Evolutionary conservation across 2,888 invertebrate species (phyloP), one percentile per base, ranked within the genome.

Genomic region (Sesia apiformis): DNA sequence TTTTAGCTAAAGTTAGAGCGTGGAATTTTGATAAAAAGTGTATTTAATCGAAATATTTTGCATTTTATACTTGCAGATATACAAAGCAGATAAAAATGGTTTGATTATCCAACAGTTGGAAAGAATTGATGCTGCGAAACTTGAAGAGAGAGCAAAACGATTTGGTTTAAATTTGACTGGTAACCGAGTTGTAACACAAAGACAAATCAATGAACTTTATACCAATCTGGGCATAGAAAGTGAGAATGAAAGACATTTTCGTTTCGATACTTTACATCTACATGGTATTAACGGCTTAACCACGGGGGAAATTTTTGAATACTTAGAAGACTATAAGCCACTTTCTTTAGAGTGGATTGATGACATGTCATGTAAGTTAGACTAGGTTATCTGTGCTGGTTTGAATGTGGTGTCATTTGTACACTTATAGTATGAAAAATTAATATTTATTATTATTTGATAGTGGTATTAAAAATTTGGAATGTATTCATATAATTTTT

Each of bases 341-440:
- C 84, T 92, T 6, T 92, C 92, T 5, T 90, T 96, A 53, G 96
- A 96, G 81, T 96, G 95, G 95, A 92, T 96, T 57, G 93, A 94
- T 83, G 94, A 95, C 71, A 84, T 90, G 62, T 94, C 94, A 65
- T 96, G 96, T 93, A 85, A 90, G 91, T 81, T 59, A 38, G 23
- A 23, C 23, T 23, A 23, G 23, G 23, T 23, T 23, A 23, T 23
- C 23, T 23, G 23, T 2, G 23, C 23, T 23, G 23, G 23, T 23
- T 23, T 23, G 23, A 23, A 23, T 23, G 23, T 23, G 23, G 1
- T 23, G 23, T 23, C 23, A 23, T 23, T 23, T 23, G 2, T 23
- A 23, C 23, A 23, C 23, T 23, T 23, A 23, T 23, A 23, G 23
- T 23, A 23, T 23, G 23, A 23, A 23, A 23, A 23, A 23, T 23